These are phyloP conservation scores for Synergus laeviventris DNA, from an alignment of 2,888 invertebrate genomes.

Conservation along the genomic window DNA sequence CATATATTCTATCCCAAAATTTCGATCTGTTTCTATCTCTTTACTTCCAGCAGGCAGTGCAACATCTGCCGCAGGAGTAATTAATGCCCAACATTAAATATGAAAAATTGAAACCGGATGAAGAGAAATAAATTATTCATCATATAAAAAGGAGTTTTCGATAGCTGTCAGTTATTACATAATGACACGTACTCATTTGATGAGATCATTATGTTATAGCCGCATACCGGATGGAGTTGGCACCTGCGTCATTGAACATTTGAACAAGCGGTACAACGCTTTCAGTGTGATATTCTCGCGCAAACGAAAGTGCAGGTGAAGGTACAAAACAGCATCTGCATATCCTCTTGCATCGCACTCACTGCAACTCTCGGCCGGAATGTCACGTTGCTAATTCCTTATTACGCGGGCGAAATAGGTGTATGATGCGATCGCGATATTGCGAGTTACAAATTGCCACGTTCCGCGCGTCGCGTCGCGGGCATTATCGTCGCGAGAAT, in stretches of 20 bases:
- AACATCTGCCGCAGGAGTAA: no score
- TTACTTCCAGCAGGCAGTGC: no score
- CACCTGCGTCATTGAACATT: conserved; percentile 18
- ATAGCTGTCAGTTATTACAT: conserved; percentile 12
- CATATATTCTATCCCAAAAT: no score
- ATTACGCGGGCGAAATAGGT: conserved; percentile 57
- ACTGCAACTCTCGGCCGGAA: conserved; percentile 51
- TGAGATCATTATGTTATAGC: conserved; percentile 20
- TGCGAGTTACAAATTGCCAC: conserved; percentile 56
- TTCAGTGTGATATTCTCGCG: conserved; percentile 8
- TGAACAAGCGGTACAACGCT: conserved; percentile 36
- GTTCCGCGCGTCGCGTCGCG: conserved; percentile 55
- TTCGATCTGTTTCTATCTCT: no score
- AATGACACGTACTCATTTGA: not conserved
- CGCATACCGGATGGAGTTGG: conserved; percentile 27
- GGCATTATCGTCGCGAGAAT: conserved; percentile 65
- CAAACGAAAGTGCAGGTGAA: conserved; percentile 35
- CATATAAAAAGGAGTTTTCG: not conserved
- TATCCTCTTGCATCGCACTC: conserved; percentile 6
- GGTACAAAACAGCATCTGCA: conserved; percentile 23
- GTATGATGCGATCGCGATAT: conserved; percentile 57
- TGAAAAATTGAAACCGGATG: conserved; percentile 48
- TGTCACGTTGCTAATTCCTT: conserved; percentile 61
- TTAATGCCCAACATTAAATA: no score
- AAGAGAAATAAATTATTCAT: no score